These are phyloP conservation scores for Belgica antarctica DNA, from an alignment of 2,888 invertebrate species.

Conservation along the genomic window DNA sequence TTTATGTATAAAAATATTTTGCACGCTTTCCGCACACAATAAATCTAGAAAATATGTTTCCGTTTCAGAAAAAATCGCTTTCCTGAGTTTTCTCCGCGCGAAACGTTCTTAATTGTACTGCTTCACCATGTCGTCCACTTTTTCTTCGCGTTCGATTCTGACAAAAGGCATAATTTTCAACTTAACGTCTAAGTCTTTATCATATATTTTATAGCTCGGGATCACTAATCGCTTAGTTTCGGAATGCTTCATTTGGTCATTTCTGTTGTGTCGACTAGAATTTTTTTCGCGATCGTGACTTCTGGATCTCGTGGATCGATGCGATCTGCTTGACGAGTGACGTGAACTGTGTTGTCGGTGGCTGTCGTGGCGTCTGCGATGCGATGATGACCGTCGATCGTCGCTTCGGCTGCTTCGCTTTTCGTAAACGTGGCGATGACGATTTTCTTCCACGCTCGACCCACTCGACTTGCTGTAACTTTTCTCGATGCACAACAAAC, in stretches of 20 bases:
- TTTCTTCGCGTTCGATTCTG: constrained; percentile 35
- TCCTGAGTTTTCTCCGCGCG: not conserved
- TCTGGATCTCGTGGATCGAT: not conserved
- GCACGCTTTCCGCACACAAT: not conserved
- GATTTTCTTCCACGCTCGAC: not conserved
- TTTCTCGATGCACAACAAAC: constrained; percentile 43
- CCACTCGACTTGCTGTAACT: constrained; percentile 31
- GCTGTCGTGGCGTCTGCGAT: not conserved
- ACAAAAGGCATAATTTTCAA: constrained; percentile 39
- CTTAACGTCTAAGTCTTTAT: constrained; percentile 43
- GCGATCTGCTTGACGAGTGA: not conserved
- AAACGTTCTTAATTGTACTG: constrained; percentile 36
- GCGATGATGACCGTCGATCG: not conserved
- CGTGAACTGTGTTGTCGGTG: not conserved
- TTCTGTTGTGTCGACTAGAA: constrained; percentile 32
- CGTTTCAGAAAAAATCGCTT: not conserved
- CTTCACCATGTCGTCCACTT: constrained; percentile 37
- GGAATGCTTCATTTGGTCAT: constrained; percentile 43
- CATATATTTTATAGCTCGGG: constrained; percentile 38
- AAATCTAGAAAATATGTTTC: not conserved
- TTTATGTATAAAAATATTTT: not conserved
- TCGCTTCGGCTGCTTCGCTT: not conserved
- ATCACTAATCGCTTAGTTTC: constrained; percentile 34
- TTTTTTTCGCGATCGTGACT: constrained; percentile 1
- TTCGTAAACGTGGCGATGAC: not conserved